These are phyloP conservation scores for Philotrypesis tridentata DNA, from an alignment of 1,140 invertebrate genomes.

Conservation along the genomic window DNA sequence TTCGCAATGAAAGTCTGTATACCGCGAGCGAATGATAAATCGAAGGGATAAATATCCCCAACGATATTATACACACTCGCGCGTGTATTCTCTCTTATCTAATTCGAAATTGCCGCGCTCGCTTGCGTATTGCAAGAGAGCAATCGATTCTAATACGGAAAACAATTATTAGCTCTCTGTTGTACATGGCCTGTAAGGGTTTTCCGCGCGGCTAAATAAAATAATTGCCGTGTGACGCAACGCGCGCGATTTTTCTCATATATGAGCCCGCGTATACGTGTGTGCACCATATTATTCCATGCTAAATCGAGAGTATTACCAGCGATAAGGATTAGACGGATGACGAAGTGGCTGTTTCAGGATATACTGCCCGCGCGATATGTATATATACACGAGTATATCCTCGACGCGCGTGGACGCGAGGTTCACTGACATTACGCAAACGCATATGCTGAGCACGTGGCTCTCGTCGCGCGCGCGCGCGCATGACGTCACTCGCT, in stretches of 20 bases:
- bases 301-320: not conserved
- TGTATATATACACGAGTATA: not conserved
- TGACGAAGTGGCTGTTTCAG: not conserved
- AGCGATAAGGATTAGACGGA: slow-evolving; percentile 17
- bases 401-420: not conserved
- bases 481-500: no score
- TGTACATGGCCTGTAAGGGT: not conserved
- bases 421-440: slow-evolving; percentile 36
- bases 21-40: not conserved
- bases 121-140: not conserved
- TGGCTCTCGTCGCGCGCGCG: not conserved
- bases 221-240: not conserved
- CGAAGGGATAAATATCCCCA: not conserved
- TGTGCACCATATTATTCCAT: not conserved
- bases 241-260: not conserved
- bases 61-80: no score
- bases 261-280: no score
- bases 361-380: no score
- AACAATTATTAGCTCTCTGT: slow-evolving; percentile 10
- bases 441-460: not conserved
- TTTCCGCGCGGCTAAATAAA: not conserved
- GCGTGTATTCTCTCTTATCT: not conserved
- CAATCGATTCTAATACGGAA: not conserved
- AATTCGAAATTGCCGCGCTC: not conserved
- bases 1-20: no score